Percentiles rank a stretch among this genome's conserved stretches.
phyloP scores from a whole-genome alignment of 2,113 vertebrate species.

The Corynorhinus townsendii region DNA sequence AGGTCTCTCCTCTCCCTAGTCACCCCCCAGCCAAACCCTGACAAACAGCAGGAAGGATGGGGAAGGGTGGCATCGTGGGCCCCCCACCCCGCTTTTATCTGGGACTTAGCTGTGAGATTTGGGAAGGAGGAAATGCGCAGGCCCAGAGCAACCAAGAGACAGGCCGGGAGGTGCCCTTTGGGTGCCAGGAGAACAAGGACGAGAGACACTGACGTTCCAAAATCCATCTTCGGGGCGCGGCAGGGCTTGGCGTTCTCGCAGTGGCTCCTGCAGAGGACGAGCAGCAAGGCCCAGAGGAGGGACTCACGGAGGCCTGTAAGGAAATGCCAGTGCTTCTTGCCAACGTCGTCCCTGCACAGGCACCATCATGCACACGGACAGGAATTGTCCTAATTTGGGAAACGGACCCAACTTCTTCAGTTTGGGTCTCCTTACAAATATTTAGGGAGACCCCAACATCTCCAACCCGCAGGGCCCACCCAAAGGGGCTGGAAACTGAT shows the following conservation, averaged over 20 bases:
- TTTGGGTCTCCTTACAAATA: neutral
- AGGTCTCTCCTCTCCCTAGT: neutral
- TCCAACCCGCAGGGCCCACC: too few species aligned
- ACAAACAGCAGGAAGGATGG: too few species aligned
- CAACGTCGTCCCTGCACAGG: neutral
- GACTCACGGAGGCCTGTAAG: neutral
- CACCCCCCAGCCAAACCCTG: neutral
- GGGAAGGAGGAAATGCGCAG: neutral
- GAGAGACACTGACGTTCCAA: too few species aligned
- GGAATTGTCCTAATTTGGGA: neutral
- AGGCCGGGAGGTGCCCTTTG: neutral
- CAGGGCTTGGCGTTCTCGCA: too few species aligned
- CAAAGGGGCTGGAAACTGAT: too few species aligned
- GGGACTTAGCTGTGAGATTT: neutral
- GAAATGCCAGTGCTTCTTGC: neutral
- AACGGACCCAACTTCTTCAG: neutral
- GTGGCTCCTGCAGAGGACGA: neutral
- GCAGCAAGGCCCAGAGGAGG: neutral
- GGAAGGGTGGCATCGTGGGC: neutral
- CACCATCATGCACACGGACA: neutral
- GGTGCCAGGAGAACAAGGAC: neutral
- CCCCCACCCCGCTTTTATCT: neutral
- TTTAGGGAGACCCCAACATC: neutral
- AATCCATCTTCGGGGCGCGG: too few species aligned
- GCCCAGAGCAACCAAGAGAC: neutral